Evolutionary conservation across 2,888 invertebrate genomes (phyloP).

Genomic region (Slavum lentiscoides): DNA sequence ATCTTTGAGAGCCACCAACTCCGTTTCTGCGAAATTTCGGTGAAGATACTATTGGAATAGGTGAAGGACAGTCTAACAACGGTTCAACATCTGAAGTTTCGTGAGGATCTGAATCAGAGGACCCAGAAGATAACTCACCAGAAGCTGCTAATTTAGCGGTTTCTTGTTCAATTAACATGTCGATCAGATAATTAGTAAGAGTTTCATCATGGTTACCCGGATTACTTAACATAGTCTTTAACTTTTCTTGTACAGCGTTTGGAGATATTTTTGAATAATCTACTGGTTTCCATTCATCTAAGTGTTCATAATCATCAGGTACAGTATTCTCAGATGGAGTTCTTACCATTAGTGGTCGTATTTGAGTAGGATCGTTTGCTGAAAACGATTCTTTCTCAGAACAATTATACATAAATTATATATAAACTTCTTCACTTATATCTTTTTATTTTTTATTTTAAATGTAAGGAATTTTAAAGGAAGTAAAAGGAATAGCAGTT

Average conservation of each 20-base stretch:
- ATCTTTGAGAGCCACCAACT: conserved; percentile 59
- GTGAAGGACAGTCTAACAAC: neutral
- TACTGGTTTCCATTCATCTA: conserved; percentile 45
- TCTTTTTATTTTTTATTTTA: conserved; percentile 7
- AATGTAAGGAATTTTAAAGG: conserved; percentile 26
- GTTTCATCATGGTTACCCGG: conserved; percentile 54
- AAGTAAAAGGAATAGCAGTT: conserved; percentile 46
- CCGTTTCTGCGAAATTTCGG: conserved; percentile 60
- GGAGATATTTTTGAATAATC: conserved; percentile 49
- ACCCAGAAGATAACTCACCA: conserved; percentile 54
- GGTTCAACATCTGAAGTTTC: conserved; percentile 51
- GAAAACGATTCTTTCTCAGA: conserved; percentile 45
- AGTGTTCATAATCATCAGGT: conserved; percentile 47
- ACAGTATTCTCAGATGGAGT: conserved; percentile 47
- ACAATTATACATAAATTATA: conserved; percentile 20
- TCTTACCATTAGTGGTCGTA: conserved; percentile 49
- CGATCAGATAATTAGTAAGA: conserved; percentile 55
- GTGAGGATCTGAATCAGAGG: conserved; percentile 57
- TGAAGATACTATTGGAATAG: conserved; percentile 57
- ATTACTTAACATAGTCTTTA: conserved; percentile 45
- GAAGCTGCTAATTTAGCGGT: conserved; percentile 55
- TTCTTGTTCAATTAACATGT: conserved; percentile 56
- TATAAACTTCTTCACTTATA: neutral
- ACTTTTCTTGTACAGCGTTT: conserved; percentile 49
- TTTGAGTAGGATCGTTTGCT: conserved; percentile 41